Evolutionary conservation across 2,797 vertebrate genomes (phyloP), one percentile per base, ranked within the genome.

Genomic region (Crocodylus rhombifer): DNA sequence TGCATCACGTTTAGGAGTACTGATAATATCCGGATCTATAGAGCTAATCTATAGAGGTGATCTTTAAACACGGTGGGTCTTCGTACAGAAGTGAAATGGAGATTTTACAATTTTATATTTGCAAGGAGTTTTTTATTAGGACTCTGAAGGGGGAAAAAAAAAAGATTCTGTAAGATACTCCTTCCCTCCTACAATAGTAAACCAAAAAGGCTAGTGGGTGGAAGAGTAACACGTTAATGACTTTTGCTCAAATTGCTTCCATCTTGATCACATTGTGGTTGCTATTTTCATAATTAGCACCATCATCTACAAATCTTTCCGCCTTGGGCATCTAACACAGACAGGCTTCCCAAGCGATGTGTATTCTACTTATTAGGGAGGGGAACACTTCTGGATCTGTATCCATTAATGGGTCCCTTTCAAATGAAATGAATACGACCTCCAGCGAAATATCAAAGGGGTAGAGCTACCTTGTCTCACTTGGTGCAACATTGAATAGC

Each of bases 261-360:
- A 98, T 99, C 98, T 98, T 98, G 98, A 97, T 98, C 97, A 81
- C 98, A 98, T 98, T 98, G 98, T 98, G 98, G 98, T 98, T 98
- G 97, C 98, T 96, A 98, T 98, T 99, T 98, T 98, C 98, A 98
- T 98, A 98, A 99, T 99, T 99, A 99, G 98, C 98, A 98, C 98
- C 98, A 98, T 98, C 98, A 98, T 98, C 98, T 98, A 98, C 98
- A 98, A 98, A 98, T 98, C 98, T 98, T 98, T 98, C 97, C 98
- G 98, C 98, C 98, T 98, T 98, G 98, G 98, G 98, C 98, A 97
- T 97, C 97, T 97, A 97, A 97, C 81, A 97, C 97, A 98, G 97
- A 77, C 97, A 73, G 96, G 97, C 97, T 97, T 97, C 96, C 96
- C 96, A 94, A 87, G 82, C 58, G 64, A 10, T 88, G 87, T 42